Evolutionary conservation across 2,888 invertebrate species (phyloP).

Genomic region (Catocala nupta): DNA sequence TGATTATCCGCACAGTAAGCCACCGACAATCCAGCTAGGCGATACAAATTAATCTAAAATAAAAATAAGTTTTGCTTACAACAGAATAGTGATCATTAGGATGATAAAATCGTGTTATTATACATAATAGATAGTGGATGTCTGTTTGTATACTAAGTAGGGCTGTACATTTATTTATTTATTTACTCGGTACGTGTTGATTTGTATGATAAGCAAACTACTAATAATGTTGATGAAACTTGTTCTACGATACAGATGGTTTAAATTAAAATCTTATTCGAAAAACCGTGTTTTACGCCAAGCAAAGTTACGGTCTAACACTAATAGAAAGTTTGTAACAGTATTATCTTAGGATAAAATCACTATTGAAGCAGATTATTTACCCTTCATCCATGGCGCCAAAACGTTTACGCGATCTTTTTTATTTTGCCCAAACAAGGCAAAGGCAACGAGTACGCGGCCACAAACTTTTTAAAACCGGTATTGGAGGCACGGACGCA

Average conservation of each 20-base stretch:
- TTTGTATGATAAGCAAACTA: slow-evolving; percentile 4
- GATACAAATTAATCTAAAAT: slow-evolving; percentile 74
- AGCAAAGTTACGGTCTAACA: too few relatives aligned
- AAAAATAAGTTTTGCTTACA: slow-evolving; percentile 53
- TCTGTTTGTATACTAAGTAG: slow-evolving; percentile 3
- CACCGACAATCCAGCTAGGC: slow-evolving; percentile 65
- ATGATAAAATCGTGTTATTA: slow-evolving; percentile 45
- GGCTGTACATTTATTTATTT: neutral
- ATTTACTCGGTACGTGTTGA: neutral
- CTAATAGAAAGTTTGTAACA: too few relatives aligned
- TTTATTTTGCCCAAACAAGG: slow-evolving; percentile 48
- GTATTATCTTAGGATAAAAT: neutral
- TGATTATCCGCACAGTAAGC: slow-evolving; percentile 62
- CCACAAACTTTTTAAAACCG: slow-evolving; percentile 62
- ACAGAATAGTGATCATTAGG: slow-evolving; percentile 32
- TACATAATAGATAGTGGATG: slow-evolving; percentile 19
- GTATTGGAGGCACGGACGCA: slow-evolving; percentile 57
- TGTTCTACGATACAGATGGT: neutral
- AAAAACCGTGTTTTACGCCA: too few relatives aligned
- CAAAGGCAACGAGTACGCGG: slow-evolving; percentile 50
- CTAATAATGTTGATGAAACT: neutral
- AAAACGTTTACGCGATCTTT: slow-evolving; percentile 52
- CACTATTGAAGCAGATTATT: slow-evolving; percentile 4
- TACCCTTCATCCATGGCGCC: slow-evolving; percentile 74
- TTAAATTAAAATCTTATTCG: too few relatives aligned